These are phyloP conservation scores for Ceriagrion tenellum DNA, from an alignment of 2,888 invertebrate species.

Conservation along the genomic window DNA sequence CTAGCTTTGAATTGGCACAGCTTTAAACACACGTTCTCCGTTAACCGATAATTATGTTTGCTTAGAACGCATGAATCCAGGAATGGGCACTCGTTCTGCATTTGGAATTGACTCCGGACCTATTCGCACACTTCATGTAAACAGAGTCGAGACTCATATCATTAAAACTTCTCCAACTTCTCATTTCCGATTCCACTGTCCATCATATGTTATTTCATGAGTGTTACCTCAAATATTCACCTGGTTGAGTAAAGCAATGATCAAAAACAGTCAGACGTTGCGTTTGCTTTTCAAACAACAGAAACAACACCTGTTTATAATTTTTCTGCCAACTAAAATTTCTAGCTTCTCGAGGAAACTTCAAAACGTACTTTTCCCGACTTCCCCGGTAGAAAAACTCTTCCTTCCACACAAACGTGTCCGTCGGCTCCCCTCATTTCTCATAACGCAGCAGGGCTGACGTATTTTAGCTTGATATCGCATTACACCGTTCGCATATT, in stretches of 20 bases:
- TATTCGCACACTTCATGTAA: too few species aligned
- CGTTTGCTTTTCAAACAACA: background rate
- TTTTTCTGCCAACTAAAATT: conserved; percentile 26
- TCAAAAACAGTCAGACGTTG: background rate
- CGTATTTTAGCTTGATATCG: conserved; percentile 53
- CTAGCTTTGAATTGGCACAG: too few species aligned
- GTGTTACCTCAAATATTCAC: too few species aligned
- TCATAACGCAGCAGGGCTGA: conserved; percentile 42
- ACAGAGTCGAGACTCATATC: too few species aligned
- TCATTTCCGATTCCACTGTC: too few species aligned
- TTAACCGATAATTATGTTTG: too few species aligned
- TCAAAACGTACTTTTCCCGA: conserved; percentile 4
- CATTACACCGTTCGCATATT: conserved; percentile 64
- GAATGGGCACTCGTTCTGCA: too few species aligned
- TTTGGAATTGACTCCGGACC: too few species aligned
- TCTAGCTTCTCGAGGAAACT: background rate
- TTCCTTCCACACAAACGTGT: conserved; percentile 26
- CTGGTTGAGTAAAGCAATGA: background rate
- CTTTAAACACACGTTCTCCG: too few species aligned
- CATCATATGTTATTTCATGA: too few species aligned
- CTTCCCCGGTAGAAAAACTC: background rate
- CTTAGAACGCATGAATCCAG: too few species aligned
- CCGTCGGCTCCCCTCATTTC: conserved; percentile 46
- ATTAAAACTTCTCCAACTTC: too few species aligned
- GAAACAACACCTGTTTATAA: conserved; percentile 5